A percentile compares a stretch with the other conserved stretches of the same genome.
These are phyloP conservation scores for Poeciliopsis retropinna DNA, from an alignment of 2,113 vertebrate species.

Conservation along the genomic window DNA sequence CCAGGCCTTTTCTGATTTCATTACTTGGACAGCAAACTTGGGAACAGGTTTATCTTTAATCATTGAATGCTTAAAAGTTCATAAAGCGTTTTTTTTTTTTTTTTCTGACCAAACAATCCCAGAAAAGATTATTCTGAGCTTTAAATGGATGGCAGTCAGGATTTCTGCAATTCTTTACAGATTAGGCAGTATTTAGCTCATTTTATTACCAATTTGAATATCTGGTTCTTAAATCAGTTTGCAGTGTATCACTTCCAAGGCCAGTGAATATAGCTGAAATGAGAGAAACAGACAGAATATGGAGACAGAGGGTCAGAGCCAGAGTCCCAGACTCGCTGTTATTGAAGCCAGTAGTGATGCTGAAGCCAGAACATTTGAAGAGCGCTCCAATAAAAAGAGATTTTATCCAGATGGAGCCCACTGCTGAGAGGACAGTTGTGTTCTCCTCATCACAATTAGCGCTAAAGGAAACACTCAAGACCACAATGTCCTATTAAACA, in stretches of 20 bases:
- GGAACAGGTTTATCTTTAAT: background rate
- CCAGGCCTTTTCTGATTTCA: too few species aligned
- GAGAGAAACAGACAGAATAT: slow-evolving; percentile 24
- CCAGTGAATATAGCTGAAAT: slow-evolving; percentile 7
- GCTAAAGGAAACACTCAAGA: slow-evolving; percentile 53
- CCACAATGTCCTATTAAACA: slow-evolving; percentile 58
- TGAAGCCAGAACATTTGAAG: slow-evolving; percentile 47
- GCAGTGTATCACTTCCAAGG: background rate
- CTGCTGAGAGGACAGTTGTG: slow-evolving; percentile 42
- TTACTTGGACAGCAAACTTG: background rate
- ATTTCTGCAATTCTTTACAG: background rate
- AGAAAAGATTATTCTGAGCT: background rate
- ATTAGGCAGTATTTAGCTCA: background rate
- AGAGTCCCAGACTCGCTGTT: slow-evolving; percentile 43
- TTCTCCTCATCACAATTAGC: slow-evolving; percentile 68
- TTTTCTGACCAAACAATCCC: background rate
- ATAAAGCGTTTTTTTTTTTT: background rate
- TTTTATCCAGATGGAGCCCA: slow-evolving; percentile 67
- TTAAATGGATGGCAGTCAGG: background rate
- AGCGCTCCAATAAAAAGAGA: slow-evolving; percentile 60
- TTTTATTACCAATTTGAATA: background rate
- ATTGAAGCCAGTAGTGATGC: slow-evolving; percentile 50
- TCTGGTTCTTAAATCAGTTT: background rate
- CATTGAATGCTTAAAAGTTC: background rate
- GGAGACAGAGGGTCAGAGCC: slow-evolving; percentile 5